Evolutionary conservation across 2,888 invertebrate species (phyloP), one percentile per base, ranked within the genome.

Genomic region (Scaptodrosophila latifasciaeformis): DNA sequence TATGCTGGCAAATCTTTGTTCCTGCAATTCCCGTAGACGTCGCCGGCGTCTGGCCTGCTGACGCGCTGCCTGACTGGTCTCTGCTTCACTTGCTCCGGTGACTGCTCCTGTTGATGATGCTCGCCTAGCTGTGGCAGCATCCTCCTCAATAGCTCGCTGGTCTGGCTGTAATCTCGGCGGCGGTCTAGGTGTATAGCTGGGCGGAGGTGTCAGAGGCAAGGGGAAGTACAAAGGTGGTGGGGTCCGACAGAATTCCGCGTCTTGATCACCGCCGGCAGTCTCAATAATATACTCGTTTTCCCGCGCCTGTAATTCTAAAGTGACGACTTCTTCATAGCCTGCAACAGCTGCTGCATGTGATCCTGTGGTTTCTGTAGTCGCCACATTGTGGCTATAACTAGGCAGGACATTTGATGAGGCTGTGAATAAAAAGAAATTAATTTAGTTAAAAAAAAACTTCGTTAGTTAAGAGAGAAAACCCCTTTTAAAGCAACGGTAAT

Each of bases 181-280:
- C 49, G 42, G 46, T 21, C 74, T 53, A 45, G 77, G 77, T 7
- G 85, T 71, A 50, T 85, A 85, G 24, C 83, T 69, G 37, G 85
- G 85, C 13, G 86, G 86, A 27, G 86, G 86, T 19, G 86, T 84
- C 21, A 78, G 55, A 6, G 85, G 82, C 62, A 78, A 51, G 1
- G 71, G 76, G 21, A 77, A 67, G 48, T 84, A 82, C 54, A 75
- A 57, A 1, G 82, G 82, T 30, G 81, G 82, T 52, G 79, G 76
- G 13, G 79, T 57, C 9, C 72, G 62, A 47, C 55, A 70, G 19
- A 56, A 67, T 50, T 57, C 55, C 49, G 60, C 49, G 49, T 67
- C 66, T 46, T 71, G 62, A 55, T 49, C 54, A 46, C 47, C 59
- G 49, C 47, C 48, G 29, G 54, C n/a, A 35, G 63, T 43, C 44